Evolutionary conservation across 2,888 invertebrate species (phyloP), one percentile per base, ranked within the genome.

Genomic region (Leptarthrus brevirostris): DNA sequence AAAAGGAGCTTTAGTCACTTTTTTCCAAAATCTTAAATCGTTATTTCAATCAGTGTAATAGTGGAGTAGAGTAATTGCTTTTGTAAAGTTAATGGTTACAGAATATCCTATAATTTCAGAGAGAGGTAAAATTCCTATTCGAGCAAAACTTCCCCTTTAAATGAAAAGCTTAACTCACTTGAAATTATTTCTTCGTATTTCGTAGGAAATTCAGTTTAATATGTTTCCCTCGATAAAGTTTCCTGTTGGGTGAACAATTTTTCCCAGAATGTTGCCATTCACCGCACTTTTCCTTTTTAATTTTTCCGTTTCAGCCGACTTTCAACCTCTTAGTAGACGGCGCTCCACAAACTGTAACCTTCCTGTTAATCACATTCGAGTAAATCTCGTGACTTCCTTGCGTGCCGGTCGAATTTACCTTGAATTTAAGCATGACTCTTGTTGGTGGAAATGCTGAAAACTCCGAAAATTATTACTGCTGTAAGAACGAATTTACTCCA

Each of bases 281-380:
- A 49, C 49, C 6, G 49, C 49, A 49, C 49, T 49, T 49, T 49
- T 49, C 49, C 18, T 49, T 49, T 49, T 49, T 49, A 49, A 49
- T 49, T 49, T 49, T 49, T 49, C 49, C 49, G 16, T 49, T 49
- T 49, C 49, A 49, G 16, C 14, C 49, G 49, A 49, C 18, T 6
- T 1, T 2, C 16, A 16, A 18, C 49, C 12, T n/a, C 20, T 18
- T 18, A 5, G 5, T 40, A 5, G 20, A 18, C 22, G 3, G 49
- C 22, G 3, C n/a, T 40, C 3, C 16, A 49, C 18, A 20, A 18
- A 49, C 49, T 49, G 12, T 16, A 20, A 49, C 49, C 20, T 3
- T 8, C 5, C 54, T n/a, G 5, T 8, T 54, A 54, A 54, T 54
- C 24, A 54, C 54, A n/a, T 54, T 26, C 54, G 24, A 24, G 26